Conservation (phyloP, 2,888 invertebrate genomes). For the Acanthoscelides obtectus region DNA sequence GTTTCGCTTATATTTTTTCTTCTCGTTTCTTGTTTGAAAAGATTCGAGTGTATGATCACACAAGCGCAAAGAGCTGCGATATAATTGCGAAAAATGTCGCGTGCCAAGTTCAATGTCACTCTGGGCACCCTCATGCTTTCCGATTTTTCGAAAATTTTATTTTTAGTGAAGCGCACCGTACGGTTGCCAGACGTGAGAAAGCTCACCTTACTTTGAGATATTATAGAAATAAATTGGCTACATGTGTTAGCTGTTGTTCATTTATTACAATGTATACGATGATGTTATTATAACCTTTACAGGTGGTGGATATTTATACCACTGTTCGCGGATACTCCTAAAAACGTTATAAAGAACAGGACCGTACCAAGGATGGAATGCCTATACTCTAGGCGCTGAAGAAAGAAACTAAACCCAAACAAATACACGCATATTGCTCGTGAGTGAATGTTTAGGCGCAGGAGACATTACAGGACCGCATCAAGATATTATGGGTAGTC, state of each 20-base stretch:
- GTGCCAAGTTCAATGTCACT: not conserved
- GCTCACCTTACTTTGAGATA: not conserved
- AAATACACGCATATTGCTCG: too few species aligned
- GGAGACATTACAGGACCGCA: too few species aligned
- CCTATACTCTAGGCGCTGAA: too few species aligned
- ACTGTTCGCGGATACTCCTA: not conserved
- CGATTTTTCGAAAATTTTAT: not conserved
- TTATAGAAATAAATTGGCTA: not conserved
- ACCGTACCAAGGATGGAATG: too few species aligned
- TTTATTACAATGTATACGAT: not conserved
- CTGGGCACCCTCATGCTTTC: not conserved
- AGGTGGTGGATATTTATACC: not conserved
- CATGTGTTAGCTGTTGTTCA: not conserved
- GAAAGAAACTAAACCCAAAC: too few species aligned
- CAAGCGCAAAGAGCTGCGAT: not conserved
- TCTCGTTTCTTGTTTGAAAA: too few species aligned
- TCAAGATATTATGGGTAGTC: too few species aligned
- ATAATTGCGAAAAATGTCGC: not conserved
- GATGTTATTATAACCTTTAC: not conserved
- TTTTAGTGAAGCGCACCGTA: not conserved
- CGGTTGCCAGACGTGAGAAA: not conserved
- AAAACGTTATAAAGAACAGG: not conserved
- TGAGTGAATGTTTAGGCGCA: too few species aligned
- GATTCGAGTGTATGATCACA: not conserved
- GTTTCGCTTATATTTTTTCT: too few species aligned